Evolutionary conservation across 1,140 invertebrate species (phyloP).

Genomic region (Pogonus chalceus): DNA sequence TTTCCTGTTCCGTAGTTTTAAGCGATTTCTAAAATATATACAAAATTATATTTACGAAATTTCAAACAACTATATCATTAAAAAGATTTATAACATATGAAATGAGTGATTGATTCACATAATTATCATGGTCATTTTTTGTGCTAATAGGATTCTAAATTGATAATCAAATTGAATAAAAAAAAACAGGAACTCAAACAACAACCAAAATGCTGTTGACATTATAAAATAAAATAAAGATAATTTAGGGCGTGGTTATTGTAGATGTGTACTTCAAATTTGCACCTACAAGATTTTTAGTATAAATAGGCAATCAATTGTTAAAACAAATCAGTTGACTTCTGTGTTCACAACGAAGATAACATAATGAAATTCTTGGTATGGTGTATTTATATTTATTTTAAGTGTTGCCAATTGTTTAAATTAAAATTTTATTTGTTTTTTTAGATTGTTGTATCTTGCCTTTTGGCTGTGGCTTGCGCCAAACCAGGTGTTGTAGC

Average conservation of each 20-base stretch:
- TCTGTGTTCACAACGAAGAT: conserved; percentile 11
- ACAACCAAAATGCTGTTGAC: neutral
- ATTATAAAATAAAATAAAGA: neutral
- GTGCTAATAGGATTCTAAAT: neutral
- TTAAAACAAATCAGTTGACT: conserved; percentile 13
- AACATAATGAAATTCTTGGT: conserved; percentile 25
- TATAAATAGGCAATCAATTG: conserved; percentile 7
- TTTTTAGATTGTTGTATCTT: conserved; percentile 26
- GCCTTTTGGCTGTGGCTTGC: conserved; percentile 16
- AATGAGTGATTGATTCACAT: no score
- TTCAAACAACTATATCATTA: no score
- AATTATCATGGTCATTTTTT: neutral
- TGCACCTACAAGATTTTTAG: neutral
- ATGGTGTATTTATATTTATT: conserved; percentile 13
- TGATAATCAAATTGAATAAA: neutral
- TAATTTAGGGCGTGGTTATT: neutral
- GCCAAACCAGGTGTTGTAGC: conserved; percentile 14
- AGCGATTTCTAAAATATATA: no score
- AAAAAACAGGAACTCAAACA: neutral
- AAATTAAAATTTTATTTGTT: no score
- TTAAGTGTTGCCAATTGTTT: neutral
- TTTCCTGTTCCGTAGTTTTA: no score
- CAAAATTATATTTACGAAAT: no score
- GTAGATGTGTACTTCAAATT: neutral
- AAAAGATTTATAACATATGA: no score